These are phyloP conservation scores for Leptinotarsa lineolata DNA, from an alignment of 1,140 invertebrate genomes.

Conservation along the genomic window DNA sequence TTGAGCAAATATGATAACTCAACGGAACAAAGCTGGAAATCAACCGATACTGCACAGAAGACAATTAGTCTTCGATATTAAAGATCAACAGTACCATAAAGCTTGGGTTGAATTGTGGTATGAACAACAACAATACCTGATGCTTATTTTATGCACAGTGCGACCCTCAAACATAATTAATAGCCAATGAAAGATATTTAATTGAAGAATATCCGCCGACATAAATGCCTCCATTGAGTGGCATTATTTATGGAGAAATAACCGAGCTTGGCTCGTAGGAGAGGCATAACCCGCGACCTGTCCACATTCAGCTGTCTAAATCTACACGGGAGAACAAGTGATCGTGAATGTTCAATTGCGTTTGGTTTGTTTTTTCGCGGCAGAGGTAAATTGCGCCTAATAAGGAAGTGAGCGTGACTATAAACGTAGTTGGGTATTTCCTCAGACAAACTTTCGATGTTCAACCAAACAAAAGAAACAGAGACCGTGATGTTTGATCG, in stretches of 20 bases:
- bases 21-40: too few relatives aligned
- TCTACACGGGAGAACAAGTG: constrained; percentile 7
- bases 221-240: not conserved
- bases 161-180: not conserved
- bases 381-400: not conserved
- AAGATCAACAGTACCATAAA: too few relatives aligned
- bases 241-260: constrained; percentile 3
- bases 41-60: too few relatives aligned
- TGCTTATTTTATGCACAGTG: too few relatives aligned
- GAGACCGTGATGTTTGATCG: too few relatives aligned
- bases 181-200: not conserved
- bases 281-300: constrained; percentile 4
- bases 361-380: not conserved
- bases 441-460: too few relatives aligned
- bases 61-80: too few relatives aligned
- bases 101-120: too few relatives aligned
- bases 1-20: too few relatives aligned
- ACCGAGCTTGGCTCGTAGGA: not conserved
- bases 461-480: too few relatives aligned
- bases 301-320: constrained; percentile 3
- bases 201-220: constrained; percentile 5
- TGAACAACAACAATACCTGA: too few relatives aligned
- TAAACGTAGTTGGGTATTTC: too few relatives aligned
- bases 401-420: not conserved
- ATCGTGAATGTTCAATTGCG: not conserved